Percentiles rank a stretch among this genome's conserved stretches.
Evolutionary conservation across 1,140 invertebrate genomes (phyloP).

Genomic region (Heliconius congener): DNA sequence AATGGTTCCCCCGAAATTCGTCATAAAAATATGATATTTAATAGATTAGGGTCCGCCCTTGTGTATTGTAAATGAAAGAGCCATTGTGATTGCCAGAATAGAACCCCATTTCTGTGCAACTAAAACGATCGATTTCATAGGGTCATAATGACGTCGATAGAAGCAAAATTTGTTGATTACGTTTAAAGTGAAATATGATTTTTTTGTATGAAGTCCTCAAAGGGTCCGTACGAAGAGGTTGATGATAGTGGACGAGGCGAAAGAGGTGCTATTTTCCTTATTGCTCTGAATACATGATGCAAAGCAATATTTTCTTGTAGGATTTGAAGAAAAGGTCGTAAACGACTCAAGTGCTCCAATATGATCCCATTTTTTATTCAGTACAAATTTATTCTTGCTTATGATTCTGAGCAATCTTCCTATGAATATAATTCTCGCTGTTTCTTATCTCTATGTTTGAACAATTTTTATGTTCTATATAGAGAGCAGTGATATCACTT

Average conservation of each 20-base stretch:
- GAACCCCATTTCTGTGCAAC: slow-evolving; percentile 20
- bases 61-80: slow-evolving; percentile 39
- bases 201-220: no score
- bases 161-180: not conserved
- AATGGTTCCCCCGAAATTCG: slow-evolving; percentile 42
- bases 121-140: slow-evolving; percentile 14
- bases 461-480: not conserved
- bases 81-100: slow-evolving; percentile 40
- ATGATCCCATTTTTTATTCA: not conserved
- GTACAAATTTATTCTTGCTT: slow-evolving; percentile 14
- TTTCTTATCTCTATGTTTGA: not conserved
- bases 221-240: no score
- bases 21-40: slow-evolving; percentile 62
- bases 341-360: not conserved
- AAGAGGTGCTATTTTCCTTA: not conserved
- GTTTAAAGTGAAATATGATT: not conserved
- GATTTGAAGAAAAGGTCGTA: not conserved
- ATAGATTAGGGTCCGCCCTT: slow-evolving; percentile 46
- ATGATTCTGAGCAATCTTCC: not conserved
- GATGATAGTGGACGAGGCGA: no score
- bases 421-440: not conserved
- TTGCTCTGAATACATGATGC: not conserved
- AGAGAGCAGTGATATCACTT: no score
- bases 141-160: not conserved
- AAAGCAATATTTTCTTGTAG: not conserved